Conservation (phyloP, 1,140 invertebrate species). For the Drosophila sturtevanti region DNA sequence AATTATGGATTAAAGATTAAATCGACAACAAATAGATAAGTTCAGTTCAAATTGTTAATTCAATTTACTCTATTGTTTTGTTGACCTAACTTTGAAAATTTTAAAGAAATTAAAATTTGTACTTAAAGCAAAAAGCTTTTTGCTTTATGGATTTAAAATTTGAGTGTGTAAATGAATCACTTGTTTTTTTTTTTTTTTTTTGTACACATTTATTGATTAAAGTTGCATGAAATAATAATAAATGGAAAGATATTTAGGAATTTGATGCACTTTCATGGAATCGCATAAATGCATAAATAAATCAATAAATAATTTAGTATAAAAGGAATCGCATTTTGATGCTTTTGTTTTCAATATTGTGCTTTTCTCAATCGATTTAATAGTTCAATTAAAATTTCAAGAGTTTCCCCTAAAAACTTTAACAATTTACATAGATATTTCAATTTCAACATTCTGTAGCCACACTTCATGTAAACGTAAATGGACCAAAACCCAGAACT, state of each 20-base stretch:
- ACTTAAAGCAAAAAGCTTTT: too few relatives aligned
- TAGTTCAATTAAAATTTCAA: background rate
- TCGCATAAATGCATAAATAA: background rate
- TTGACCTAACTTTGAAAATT: background rate
- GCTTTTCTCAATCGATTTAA: conserved; percentile 1
- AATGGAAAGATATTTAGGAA: background rate
- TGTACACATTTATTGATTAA: background rate
- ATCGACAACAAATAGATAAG: background rate
- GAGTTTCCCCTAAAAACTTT: background rate
- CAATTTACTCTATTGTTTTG: background rate
- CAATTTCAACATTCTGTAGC: background rate
- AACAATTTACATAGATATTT: background rate
- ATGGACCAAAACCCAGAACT: conserved; percentile 16
- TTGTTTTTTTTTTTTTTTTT: too few relatives aligned
- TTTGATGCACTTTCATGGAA: background rate
- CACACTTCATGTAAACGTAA: background rate
- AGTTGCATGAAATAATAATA: background rate
- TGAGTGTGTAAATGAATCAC: too few relatives aligned
- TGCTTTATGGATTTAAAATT: too few relatives aligned
- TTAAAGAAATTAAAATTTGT: background rate
- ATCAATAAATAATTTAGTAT: conserved; percentile 11
- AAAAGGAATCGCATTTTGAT: background rate
- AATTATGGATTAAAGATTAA: background rate
- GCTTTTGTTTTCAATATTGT: background rate
- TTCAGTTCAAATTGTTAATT: background rate